Conservation (phyloP, 2,797 vertebrate genomes). For the Steatocranus sp. region DNA sequence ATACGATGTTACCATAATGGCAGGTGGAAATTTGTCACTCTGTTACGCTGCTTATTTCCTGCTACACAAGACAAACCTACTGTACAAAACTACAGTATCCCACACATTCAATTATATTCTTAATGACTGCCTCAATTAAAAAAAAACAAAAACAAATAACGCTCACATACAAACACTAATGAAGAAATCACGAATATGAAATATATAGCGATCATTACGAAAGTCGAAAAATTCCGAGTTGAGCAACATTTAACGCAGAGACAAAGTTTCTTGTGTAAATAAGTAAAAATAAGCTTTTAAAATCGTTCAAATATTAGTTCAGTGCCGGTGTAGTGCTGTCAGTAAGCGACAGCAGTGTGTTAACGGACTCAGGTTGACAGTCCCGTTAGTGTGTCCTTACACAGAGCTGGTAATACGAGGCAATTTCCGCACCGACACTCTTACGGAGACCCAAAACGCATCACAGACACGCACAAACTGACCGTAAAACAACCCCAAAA, state of each 20-base stretch:
- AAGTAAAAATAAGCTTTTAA: not conserved
- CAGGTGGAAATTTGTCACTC: not conserved
- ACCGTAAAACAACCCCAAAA: not conserved
- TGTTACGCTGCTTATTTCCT: not conserved
- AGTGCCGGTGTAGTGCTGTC: not conserved
- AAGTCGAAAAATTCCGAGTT: not conserved
- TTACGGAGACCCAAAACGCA: not conserved
- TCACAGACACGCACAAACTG: not conserved
- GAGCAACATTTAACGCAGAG: not conserved
- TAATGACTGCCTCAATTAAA: not conserved
- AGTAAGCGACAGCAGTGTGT: not conserved
- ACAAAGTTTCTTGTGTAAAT: not conserved
- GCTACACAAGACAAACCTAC: not conserved
- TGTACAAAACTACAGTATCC: not conserved
- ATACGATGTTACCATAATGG: not conserved
- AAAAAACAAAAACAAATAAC: not conserved
- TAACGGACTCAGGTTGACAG: conserved; percentile 56
- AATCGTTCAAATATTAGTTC: not conserved
- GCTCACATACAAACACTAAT: not conserved
- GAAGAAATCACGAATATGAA: not conserved
- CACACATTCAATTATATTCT: not conserved
- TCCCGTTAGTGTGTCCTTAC: conserved; percentile 47
- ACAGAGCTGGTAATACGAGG: conserved; percentile 18
- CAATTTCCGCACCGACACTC: conserved; percentile 7
- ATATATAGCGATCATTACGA: not conserved